A percentile compares a stretch with the other conserved stretches of the same genome.
phyloP scores from a whole-genome alignment of 2,888 invertebrate species.

The Eutolmus rufibarbis region DNA sequence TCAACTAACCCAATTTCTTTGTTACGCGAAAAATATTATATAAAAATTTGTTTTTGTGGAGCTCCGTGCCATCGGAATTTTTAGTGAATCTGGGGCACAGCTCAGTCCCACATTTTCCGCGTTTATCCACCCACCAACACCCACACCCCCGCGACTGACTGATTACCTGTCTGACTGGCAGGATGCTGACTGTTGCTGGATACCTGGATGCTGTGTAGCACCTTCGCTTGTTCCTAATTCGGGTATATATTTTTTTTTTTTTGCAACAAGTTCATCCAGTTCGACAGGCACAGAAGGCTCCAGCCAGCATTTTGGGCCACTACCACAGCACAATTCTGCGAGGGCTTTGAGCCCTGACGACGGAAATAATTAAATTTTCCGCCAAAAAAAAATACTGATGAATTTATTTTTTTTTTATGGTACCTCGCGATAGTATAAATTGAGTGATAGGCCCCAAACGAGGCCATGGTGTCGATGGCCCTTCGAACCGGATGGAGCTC shows the following conservation, averaged over 20 bases:
- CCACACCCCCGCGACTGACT: neutral
- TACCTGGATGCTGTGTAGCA: neutral
- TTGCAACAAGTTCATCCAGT: neutral
- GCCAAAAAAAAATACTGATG: neutral
- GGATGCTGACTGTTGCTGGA: neutral
- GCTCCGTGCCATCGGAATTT: neutral
- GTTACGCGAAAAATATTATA: neutral
- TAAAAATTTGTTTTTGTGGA: neutral
- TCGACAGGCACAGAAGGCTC: neutral
- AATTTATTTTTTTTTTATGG: neutral
- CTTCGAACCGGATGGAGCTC: neutral
- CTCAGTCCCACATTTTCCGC: neutral
- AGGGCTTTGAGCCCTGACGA: neutral
- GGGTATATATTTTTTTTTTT: neutral
- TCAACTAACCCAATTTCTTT: neutral
- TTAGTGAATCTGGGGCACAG: neutral
- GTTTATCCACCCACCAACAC: neutral
- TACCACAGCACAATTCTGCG: neutral
- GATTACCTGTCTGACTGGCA: neutral
- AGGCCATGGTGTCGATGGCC: neutral
- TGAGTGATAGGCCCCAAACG: neutral
- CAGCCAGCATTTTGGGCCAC: neutral
- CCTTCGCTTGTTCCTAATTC: neutral
- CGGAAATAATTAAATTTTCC: slow-evolving; percentile 21
- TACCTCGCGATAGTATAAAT: neutral